These are phyloP conservation scores for Trisateles emortualis DNA, from an alignment of 2,888 invertebrate genomes.

Conservation along the genomic window DNA sequence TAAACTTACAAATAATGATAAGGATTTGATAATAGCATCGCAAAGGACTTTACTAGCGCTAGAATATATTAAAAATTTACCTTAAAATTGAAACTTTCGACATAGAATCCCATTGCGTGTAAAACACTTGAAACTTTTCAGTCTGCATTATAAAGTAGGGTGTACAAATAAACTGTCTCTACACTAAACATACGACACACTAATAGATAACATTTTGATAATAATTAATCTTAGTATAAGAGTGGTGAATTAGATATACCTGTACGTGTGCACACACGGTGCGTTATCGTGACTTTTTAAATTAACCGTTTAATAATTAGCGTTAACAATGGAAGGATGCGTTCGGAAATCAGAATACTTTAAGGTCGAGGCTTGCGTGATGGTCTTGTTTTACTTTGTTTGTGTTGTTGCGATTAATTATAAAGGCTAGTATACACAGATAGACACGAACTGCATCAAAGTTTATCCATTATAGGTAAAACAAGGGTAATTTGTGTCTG, in stretches of 20 bases:
- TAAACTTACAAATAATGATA: background rate
- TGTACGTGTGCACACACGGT: background rate
- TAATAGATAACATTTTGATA: constrained; percentile 22
- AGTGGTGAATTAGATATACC: constrained; percentile 11
- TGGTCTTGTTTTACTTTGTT: background rate
- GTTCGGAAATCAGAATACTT: background rate
- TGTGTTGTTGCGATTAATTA: background rate
- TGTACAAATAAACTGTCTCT: constrained; percentile 13
- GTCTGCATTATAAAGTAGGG: constrained; percentile 36
- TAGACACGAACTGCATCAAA: too few species aligned
- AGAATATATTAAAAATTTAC: constrained; percentile 31
- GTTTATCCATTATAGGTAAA: too few species aligned
- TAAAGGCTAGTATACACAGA: background rate
- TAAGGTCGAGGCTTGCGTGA: constrained; percentile 5
- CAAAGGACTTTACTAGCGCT: background rate
- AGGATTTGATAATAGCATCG: background rate
- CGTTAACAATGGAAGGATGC: background rate
- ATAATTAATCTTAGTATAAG: constrained; percentile 27
- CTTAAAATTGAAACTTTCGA: constrained; percentile 55
- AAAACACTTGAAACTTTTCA: constrained; percentile 58
- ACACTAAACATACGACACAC: constrained; percentile 19
- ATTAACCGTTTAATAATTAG: constrained; percentile 4
- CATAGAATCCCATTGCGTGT: constrained; percentile 52
- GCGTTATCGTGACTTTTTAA: constrained; percentile 1
- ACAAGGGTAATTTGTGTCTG: too few species aligned